phyloP scores from a whole-genome alignment of 2,888 invertebrate species.

The Augiades crinisus region DNA sequence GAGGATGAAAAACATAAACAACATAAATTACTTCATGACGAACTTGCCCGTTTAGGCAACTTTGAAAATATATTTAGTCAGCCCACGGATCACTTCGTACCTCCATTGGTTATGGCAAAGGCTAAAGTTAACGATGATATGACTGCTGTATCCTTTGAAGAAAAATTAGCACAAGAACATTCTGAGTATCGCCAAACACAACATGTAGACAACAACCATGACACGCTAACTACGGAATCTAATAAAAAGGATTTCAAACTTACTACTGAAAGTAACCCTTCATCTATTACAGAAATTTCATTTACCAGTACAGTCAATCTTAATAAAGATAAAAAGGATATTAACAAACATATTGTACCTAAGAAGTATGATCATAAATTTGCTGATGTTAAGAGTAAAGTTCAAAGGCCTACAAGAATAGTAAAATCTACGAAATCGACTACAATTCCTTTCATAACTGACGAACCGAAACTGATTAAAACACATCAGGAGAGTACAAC shows the following conservation, averaged over 20 bases:
- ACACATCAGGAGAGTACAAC: no score
- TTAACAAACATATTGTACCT: conserved; percentile 47
- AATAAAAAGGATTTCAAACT: conserved; percentile 33
- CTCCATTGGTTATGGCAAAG: conserved; percentile 77
- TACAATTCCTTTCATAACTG: conserved; percentile 1
- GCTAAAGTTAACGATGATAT: conserved; percentile 74
- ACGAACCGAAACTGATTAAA: no score
- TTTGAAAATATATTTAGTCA: conserved; percentile 73
- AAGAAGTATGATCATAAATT: conserved; percentile 66
- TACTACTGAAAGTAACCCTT: conserved; percentile 11
- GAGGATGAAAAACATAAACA: conserved; percentile 66
- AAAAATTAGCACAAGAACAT: conserved; percentile 71
- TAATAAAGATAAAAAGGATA: conserved; percentile 47
- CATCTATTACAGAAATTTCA: conserved; percentile 36
- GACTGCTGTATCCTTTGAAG: conserved; percentile 72
- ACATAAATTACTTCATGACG: conserved; percentile 69
- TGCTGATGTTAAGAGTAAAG: conserved; percentile 51
- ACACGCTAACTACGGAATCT: conserved; percentile 34
- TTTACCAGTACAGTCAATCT: conserved; percentile 35
- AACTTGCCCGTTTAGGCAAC: conserved; percentile 66
- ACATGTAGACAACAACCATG: conserved; percentile 34
- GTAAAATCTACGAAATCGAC: conserved; percentile 3
- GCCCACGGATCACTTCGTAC: conserved; percentile 75
- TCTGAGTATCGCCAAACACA: conserved; percentile 52
- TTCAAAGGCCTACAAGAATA: conserved; percentile 13